Percentiles rank a stretch among this genome's conserved stretches.
These are phyloP conservation scores for Hystrix brachyura DNA, from an alignment of 2,113 vertebrate species.

Conservation along the genomic window DNA sequence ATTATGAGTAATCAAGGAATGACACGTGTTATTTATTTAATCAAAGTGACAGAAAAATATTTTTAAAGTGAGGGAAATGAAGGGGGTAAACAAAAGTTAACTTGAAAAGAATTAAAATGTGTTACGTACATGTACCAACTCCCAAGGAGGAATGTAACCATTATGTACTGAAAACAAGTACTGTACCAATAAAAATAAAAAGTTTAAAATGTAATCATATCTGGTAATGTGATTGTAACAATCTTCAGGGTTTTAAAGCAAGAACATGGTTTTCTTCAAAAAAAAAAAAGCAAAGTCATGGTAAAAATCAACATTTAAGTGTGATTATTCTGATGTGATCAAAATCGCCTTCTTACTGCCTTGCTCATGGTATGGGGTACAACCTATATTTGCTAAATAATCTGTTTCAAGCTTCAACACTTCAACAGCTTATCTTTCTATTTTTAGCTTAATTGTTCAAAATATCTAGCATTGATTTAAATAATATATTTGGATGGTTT, in stretches of 20 bases:
- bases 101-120: neutral
- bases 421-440: neutral
- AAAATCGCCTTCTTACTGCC: neutral
- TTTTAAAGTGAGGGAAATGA: neutral
- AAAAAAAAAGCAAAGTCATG: neutral
- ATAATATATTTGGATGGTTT: neutral
- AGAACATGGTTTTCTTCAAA: neutral
- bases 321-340: neutral
- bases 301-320: neutral
- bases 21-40: neutral
- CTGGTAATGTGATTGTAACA: neutral
- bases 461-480: neutral
- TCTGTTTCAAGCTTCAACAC: neutral
- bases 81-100: neutral
- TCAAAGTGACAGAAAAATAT: neutral
- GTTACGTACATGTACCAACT: neutral
- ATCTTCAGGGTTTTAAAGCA: neutral
- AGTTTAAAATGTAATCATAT: neutral
- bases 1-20: neutral
- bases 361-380: fast-evolving
- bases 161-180: neutral
- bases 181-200: neutral
- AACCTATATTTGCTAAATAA: neutral
- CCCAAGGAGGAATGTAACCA: neutral
- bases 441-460: neutral